Evolutionary conservation across 2,113 vertebrate species (phyloP), one percentile per base, ranked within the genome.

Genomic region (Anoplopoma fimbria): DNA sequence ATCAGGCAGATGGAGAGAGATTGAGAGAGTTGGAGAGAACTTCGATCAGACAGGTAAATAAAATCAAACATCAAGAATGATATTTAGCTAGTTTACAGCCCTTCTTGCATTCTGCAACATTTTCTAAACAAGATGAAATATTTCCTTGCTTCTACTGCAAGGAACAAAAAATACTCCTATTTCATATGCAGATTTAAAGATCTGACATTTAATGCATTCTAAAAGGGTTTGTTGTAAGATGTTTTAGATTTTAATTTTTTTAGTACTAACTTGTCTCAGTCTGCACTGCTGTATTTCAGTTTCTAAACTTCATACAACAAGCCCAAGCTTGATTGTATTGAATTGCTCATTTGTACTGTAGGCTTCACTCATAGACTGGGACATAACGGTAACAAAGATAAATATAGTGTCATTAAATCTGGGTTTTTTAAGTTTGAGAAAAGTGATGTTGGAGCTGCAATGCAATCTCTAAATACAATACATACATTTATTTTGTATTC

Each of bases 41-140:
- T 51, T 79, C 31, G 83, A 86, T 85, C 89, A 88, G 51, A 79
- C 87, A 86, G 83, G 87, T 87, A 85, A 84, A 92, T 63, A 81
- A 60, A 88, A 75, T 83, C 77, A 81, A 88, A 88, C 81, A 78
- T 76, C 67, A 67, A 77, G 85, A 69, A 80, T 65, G 15, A 67
- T 65, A 75, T 83, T 61, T 57, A 68, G 34, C 45, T 68, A 60
- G 57, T 74, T 78, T 69, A 69, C 9, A 51, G 36, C 45, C 10
- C 14, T 33, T 65, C 38, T 75, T 77, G 69, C 61, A 58, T 72
- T 65, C 76, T 36, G 47, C 25, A 45, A 77, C 45, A 68, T 78
- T 72, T 77, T n/a, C n/a, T 60, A 75, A 81, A 64, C 31, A 9
- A 17, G 47, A 63, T 58, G 15, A 58, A 38, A 29, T 29, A 72